A percentile compares a stretch with the other conserved stretches of the same genome.
Evolutionary conservation across 2,797 vertebrate genomes (phyloP).

Genomic region (Pogoniulus pusillus): DNA sequence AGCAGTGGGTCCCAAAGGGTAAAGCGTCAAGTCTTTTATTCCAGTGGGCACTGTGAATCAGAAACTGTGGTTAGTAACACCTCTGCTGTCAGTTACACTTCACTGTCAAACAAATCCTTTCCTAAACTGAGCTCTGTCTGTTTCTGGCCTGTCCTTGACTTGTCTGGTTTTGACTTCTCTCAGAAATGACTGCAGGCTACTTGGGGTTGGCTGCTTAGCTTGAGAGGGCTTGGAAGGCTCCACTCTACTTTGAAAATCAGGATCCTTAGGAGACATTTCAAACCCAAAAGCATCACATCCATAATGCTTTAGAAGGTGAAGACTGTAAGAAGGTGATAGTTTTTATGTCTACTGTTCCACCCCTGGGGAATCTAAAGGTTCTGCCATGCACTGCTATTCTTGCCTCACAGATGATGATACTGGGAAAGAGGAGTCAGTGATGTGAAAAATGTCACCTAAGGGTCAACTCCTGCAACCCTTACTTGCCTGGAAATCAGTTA

Average conservation of each 20-base stretch:
- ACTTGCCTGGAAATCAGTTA: conserved; percentile 32
- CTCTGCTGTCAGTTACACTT: not conserved
- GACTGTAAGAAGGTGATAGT: not conserved
- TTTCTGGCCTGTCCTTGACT: not conserved
- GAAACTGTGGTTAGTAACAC: not conserved
- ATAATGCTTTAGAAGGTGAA: not conserved
- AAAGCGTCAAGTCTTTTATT: conserved; percentile 87
- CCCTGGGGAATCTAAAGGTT: not conserved
- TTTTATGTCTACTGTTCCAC: not conserved
- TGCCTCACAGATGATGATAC: not conserved
- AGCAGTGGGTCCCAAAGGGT: conserved; percentile 87
- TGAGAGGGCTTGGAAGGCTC: not conserved
- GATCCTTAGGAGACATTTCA: not conserved
- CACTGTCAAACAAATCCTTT: not conserved
- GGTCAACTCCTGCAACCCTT: conserved; percentile 1
- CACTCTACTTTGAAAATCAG: not conserved
- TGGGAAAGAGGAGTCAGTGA: not conserved
- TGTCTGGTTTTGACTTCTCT: not conserved
- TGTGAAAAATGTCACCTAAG: not conserved
- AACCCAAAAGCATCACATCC: conserved; percentile 4
- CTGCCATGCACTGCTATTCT: not conserved
- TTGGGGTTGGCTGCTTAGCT: not conserved
- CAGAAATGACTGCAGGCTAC: not conserved
- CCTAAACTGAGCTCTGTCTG: not conserved
- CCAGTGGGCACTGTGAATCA: conserved; percentile 87